Percentiles rank a stretch among this genome's conserved stretches.
Evolutionary conservation across 2,113 vertebrate genomes (phyloP).

Genomic region (Bucco capensis): DNA sequence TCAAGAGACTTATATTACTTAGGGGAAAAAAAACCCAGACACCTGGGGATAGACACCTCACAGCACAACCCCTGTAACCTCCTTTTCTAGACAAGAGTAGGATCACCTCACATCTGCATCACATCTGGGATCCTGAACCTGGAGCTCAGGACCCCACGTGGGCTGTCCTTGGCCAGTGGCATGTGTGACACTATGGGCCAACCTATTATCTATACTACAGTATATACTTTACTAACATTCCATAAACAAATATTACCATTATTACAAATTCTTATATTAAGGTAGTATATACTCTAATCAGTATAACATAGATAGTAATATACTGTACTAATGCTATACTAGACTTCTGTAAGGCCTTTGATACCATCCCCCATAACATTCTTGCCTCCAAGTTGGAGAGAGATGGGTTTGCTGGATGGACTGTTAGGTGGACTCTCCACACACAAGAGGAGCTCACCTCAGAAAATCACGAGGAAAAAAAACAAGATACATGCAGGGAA

Average conservation of each 20-base stretch:
- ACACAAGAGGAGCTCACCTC: background rate
- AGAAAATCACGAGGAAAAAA: background rate
- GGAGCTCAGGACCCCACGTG: background rate
- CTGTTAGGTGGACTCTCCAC: background rate
- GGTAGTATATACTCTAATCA: background rate
- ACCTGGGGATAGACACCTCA: background rate
- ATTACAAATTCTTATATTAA: background rate
- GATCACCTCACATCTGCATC: background rate
- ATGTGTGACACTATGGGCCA: accelerated
- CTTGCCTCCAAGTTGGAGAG: background rate
- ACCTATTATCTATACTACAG: accelerated
- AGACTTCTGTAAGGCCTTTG: background rate
- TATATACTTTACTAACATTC: background rate
- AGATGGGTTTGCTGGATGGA: too few relatives aligned
- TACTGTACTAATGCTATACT: background rate
- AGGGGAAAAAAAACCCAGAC: too few relatives aligned
- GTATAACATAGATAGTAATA: background rate
- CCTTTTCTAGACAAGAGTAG: background rate
- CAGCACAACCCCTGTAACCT: background rate
- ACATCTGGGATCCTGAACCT: background rate
- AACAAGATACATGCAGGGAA: background rate
- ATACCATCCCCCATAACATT: background rate
- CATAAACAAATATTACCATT: background rate
- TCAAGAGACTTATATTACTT: background rate
- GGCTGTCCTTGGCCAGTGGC: background rate